These are phyloP conservation scores for Coptotermes formosanus DNA, from an alignment of 1,140 invertebrate species.

Conservation along the genomic window DNA sequence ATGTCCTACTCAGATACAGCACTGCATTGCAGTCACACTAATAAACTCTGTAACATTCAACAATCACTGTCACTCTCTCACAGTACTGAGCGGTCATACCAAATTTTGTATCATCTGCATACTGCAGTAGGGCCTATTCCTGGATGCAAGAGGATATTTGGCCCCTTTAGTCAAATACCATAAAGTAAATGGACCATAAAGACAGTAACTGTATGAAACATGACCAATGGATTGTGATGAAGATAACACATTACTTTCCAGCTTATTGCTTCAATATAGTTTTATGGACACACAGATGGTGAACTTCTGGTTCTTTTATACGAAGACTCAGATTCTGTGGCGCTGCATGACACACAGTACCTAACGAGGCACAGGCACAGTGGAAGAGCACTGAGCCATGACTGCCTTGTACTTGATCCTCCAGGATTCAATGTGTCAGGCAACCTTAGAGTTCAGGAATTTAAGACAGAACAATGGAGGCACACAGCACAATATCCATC, in stretches of 20 bases:
- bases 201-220: no score
- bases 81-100: not conserved
- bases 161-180: no score
- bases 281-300: not conserved
- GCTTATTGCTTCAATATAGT: not conserved
- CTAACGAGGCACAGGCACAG: no score
- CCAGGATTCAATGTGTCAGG: not conserved
- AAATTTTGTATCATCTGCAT: not conserved
- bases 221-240: no score
- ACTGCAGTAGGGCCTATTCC: not conserved
- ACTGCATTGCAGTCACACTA: no score
- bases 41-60: not conserved
- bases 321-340: not conserved
- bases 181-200: no score
- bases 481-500: no score
- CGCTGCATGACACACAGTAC: no score
- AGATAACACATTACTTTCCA: not conserved
- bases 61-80: not conserved
- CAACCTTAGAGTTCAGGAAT: not conserved
- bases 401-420: not conserved
- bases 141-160: not conserved
- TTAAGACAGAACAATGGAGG: no score
- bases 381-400: no score
- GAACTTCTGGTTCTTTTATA: not conserved
- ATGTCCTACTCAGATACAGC: no score